phyloP scores from a whole-genome alignment of 2,888 invertebrate genomes.

The Eupithecia exiguata region DNA sequence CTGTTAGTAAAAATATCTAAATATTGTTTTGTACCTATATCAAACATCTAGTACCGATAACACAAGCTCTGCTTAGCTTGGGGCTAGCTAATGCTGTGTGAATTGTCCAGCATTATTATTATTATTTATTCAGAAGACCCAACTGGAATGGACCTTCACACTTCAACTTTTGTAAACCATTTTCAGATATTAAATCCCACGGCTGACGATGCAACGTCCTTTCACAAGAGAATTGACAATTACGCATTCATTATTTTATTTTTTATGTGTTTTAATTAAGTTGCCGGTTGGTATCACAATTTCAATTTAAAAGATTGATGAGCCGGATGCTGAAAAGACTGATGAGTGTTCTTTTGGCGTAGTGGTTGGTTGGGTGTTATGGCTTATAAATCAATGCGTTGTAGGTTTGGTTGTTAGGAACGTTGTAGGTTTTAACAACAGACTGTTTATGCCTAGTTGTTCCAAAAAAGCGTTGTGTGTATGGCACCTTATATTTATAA shows the following conservation, averaged over 20 bases:
- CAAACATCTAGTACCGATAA: too few species aligned
- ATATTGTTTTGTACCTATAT: too few species aligned
- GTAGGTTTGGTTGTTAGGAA: background rate
- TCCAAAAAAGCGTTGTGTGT: too few species aligned
- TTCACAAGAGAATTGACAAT: slow-evolving; percentile 47
- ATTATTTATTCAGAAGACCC: background rate
- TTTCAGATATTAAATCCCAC: slow-evolving; percentile 45
- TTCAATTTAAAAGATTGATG: slow-evolving; percentile 14
- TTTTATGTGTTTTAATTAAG: slow-evolving; percentile 26
- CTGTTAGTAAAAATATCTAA: too few species aligned
- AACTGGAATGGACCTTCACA: background rate
- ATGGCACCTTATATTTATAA: too few species aligned
- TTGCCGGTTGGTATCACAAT: slow-evolving; percentile 13
- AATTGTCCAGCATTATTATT: too few species aligned
- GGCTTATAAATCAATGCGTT: background rate
- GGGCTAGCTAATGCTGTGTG: too few species aligned
- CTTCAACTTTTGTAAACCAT: slow-evolving; percentile 22
- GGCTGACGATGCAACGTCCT: slow-evolving; percentile 34
- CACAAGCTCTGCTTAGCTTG: too few species aligned
- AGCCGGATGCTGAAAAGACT: background rate
- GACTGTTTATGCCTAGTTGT: too few species aligned
- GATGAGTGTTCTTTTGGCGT: background rate
- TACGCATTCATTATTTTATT: slow-evolving; percentile 41
- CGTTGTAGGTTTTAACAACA: too few species aligned
- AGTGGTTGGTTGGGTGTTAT: background rate